Percentiles rank a stretch among this genome's conserved stretches.
Conservation (phyloP, 2,113 vertebrate species). For the Neopipo cinnamomea region DNA sequence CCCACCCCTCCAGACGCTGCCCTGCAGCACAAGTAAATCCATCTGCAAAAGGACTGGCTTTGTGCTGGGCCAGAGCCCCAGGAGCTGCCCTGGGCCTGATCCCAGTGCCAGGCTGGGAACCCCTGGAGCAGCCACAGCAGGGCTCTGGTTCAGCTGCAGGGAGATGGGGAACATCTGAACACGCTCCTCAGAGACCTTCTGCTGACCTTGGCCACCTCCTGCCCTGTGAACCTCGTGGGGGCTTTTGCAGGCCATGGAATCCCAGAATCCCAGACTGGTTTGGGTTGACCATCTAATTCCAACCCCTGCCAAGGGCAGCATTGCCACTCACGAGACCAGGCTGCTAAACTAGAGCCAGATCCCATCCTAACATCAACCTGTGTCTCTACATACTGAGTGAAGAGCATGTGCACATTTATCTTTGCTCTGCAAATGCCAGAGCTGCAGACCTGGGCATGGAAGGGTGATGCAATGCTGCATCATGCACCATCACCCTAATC, state of each 20-base stretch:
- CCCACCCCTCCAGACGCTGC: neutral
- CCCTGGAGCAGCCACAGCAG: fast-evolving
- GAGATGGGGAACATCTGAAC: neutral
- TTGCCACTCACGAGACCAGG: neutral
- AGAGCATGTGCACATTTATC: neutral
- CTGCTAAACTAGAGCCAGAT: neutral
- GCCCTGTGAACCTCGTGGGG: fast-evolving
- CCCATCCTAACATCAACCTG: fast-evolving
- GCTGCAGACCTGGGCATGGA: too few species aligned
- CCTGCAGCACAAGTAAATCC: neutral
- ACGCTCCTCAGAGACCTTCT: neutral
- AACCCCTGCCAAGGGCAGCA: neutral
- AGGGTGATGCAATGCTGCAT: neutral
- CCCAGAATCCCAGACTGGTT: neutral
- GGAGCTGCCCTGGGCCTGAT: neutral
- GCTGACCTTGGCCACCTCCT: neutral
- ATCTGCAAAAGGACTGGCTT: neutral
- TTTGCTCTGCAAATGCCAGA: neutral
- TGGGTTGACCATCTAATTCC: neutral
- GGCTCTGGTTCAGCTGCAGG: fast-evolving
- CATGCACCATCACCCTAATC: neutral
- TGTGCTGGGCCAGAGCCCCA: neutral
- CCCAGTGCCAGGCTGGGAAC: neutral
- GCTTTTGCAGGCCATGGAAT: neutral
- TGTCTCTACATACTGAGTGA: fast-evolving